Percentiles rank a stretch among this genome's conserved stretches.
phyloP scores from a whole-genome alignment of 2,888 invertebrate species.

The Meliscaeva auricollis region DNA sequence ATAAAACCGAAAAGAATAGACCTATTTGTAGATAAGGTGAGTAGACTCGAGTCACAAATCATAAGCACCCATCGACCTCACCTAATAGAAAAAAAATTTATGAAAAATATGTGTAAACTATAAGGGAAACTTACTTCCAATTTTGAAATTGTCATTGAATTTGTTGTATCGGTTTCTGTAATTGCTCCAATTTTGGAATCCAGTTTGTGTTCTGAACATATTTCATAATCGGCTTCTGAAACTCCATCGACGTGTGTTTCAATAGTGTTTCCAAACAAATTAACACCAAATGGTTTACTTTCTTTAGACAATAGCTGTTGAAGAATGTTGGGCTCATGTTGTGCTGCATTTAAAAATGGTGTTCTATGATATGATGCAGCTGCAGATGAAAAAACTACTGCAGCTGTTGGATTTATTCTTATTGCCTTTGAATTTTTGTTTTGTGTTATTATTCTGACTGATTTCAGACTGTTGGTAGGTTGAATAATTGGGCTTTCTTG shows the following conservation, averaged over 20 bases:
- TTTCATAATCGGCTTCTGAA: neutral
- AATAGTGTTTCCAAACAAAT: neutral
- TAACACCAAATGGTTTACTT: neutral
- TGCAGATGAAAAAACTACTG: constrained; percentile 29
- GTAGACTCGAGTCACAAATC: constrained; percentile 27
- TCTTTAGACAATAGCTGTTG: constrained; percentile 16
- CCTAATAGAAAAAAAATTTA: constrained; percentile 27
- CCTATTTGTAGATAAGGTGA: constrained; percentile 14
- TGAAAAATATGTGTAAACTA: constrained; percentile 18
- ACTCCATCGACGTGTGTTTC: neutral
- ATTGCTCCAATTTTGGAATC: neutral
- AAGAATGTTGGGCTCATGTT: constrained; percentile 24
- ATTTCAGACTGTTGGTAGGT: neutral
- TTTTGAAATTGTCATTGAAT: neutral
- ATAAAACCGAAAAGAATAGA: neutral
- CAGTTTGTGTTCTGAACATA: neutral
- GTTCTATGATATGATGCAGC: constrained; percentile 35
- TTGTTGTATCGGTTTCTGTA: neutral
- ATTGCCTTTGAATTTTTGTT: constrained; percentile 12
- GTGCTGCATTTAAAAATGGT: constrained; percentile 15
- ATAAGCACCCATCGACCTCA: constrained; percentile 30
- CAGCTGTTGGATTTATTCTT: constrained; percentile 27
- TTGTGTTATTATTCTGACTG: constrained; percentile 11
- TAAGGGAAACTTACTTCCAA: constrained; percentile 15
- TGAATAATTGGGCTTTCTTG: neutral